Evolutionary conservation across 2,113 vertebrate species (phyloP).

Genomic region (Tetrao urogallus): DNA sequence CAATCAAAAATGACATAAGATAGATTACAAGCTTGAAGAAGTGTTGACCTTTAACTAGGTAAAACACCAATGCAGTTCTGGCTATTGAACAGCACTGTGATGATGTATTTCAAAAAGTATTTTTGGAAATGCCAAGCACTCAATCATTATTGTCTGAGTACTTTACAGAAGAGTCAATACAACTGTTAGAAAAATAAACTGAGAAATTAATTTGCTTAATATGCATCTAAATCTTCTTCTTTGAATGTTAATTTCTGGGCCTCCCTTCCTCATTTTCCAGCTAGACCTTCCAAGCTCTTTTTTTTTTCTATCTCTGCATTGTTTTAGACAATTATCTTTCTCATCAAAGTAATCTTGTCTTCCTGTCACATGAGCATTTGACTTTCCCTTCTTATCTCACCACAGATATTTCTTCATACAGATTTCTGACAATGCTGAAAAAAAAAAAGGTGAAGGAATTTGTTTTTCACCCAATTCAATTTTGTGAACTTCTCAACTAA

Average conservation of each 20-base stretch:
- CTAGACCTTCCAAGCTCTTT: neutral
- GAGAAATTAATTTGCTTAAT: constrained; percentile 12
- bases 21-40: constrained; percentile 54
- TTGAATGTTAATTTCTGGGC: neutral
- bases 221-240: neutral
- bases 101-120: constrained; percentile 51
- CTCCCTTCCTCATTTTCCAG: neutral
- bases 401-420: neutral
- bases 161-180: constrained; percentile 16
- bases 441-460: neutral
- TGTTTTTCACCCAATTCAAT: neutral
- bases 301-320: neutral
- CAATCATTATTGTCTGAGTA: constrained; percentile 4
- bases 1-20: constrained; percentile 24
- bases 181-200: constrained; percentile 1
- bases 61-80: constrained; percentile 31
- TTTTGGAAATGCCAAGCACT: constrained; percentile 58
- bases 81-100: constrained; percentile 7
- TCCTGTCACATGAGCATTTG: neutral
- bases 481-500: neutral
- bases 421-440: neutral
- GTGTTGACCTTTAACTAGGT: constrained; percentile 54
- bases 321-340: neutral
- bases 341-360: neutral
- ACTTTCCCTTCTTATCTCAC: neutral